A percentile compares a stretch with the other conserved stretches of the same genome.
Conservation (phyloP, 2,888 invertebrate species). For the Stegophylla sp. region DNA sequence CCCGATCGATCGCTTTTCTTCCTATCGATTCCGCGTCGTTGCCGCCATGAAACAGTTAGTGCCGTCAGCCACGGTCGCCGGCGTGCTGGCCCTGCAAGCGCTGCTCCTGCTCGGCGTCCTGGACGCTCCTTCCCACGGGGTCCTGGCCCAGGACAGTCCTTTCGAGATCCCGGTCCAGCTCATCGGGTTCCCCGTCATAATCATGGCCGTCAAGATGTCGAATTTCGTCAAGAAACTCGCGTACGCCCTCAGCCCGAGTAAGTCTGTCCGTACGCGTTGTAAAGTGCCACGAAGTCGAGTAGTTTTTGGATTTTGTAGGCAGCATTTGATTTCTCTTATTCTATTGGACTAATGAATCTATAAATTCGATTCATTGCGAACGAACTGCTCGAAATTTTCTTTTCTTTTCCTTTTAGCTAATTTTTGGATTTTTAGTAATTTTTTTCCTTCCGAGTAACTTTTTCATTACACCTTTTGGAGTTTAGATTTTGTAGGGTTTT, state of each 20-base stretch:
- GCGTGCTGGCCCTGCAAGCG: constrained; percentile 45
- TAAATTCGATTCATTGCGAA: no score
- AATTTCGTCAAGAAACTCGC: constrained; percentile 84
- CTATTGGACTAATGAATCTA: no score
- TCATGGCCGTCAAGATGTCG: constrained; percentile 77
- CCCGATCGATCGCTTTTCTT: no score
- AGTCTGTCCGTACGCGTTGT: constrained; percentile 64
- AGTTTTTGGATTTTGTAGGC: no score
- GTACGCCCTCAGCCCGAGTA: constrained; percentile 83
- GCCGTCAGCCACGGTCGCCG: constrained; percentile 41
- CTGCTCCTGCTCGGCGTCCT: constrained; percentile 9
- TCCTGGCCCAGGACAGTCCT: constrained; percentile 60
- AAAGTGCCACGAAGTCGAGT: no score
- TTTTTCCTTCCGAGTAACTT: no score
- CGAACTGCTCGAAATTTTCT: no score
- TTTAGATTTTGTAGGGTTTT: no score
- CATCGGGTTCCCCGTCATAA: constrained; percentile 83
- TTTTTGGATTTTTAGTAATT: no score
- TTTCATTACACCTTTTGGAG: no score
- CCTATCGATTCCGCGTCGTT: background rate
- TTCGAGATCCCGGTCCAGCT: constrained; percentile 85
- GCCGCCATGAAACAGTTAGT: constrained; percentile 47
- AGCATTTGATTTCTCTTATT: no score
- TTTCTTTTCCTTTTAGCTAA: no score
- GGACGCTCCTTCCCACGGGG: constrained; percentile 2